These are phyloP conservation scores for Megaptera novaeangliae DNA, from an alignment of 2,113 vertebrate genomes.

Conservation along the genomic window DNA sequence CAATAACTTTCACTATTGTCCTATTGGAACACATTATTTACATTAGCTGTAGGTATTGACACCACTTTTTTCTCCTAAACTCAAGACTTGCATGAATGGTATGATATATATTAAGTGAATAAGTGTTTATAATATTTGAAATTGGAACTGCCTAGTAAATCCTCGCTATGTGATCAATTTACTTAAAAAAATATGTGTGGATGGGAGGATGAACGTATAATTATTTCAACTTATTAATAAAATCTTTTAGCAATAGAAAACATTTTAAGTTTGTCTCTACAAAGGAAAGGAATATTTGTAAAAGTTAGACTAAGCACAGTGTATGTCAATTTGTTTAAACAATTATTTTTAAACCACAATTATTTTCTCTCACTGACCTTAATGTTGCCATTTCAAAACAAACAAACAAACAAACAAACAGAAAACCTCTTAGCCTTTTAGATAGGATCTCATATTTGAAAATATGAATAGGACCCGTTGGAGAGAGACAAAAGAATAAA, in stretches of 20 bases:
- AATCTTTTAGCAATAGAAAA: not conserved
- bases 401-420: not conserved
- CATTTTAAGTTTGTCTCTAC: not conserved
- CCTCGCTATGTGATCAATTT: not conserved
- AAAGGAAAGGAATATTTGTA: not conserved
- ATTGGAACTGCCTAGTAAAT: not conserved
- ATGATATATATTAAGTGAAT: not conserved
- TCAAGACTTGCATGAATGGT: not conserved
- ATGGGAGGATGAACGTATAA: not conserved
- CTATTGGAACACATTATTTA: not conserved
- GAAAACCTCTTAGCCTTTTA: not conserved
- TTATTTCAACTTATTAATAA: not conserved
- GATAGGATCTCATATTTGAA: not conserved
- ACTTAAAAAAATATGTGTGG: not conserved
- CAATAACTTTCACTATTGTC: not conserved
- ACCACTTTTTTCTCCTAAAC: not conserved
- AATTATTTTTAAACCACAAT: not conserved
- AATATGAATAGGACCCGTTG: not conserved
- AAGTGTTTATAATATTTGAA: not conserved
- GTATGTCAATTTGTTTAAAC: not conserved
- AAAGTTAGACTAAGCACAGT: not conserved
- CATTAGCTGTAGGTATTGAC: not conserved
- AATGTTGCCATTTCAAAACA: not conserved
- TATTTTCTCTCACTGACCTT: not conserved
- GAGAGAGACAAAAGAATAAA: not conserved